These are phyloP conservation scores for Grus americana DNA, from an alignment of 2,113 vertebrate species.

Conservation along the genomic window DNA sequence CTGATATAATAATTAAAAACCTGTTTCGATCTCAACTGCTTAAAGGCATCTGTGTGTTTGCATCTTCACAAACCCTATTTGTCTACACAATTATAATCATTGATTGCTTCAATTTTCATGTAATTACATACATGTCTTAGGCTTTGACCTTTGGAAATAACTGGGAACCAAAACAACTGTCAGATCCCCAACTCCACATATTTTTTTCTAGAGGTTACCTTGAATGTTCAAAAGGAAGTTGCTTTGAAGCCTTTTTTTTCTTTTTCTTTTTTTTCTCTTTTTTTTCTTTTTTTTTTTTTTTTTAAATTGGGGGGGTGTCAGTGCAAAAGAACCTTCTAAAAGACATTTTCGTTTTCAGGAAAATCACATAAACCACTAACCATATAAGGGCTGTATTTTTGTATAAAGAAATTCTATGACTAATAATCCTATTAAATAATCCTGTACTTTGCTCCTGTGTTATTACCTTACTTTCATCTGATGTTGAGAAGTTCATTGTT, in stretches of 20 bases:
- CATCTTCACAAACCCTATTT: neutral
- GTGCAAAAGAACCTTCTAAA: neutral
- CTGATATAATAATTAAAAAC: neutral
- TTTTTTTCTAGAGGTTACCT: neutral
- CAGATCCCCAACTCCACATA: neutral
- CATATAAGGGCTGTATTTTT: neutral
- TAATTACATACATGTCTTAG: neutral
- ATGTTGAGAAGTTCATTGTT: neutral
- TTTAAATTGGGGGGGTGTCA: accelerated
- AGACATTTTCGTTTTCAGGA: neutral
- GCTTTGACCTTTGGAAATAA: neutral
- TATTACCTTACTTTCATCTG: neutral
- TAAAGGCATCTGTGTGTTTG: neutral
- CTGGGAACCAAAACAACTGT: neutral
- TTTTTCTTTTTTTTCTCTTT: neutral
- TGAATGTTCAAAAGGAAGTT: neutral
- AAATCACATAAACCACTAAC: neutral
- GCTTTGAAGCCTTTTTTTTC: neutral
- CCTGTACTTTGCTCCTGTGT: neutral
- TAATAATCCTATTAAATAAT: neutral
- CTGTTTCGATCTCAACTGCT: neutral
- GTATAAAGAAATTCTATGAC: neutral
- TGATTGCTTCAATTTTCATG: neutral
- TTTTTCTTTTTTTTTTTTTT: neutral
- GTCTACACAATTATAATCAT: neutral